Evolutionary conservation across 1,140 invertebrate genomes (phyloP).

Genomic region (Micrasema longulum): DNA sequence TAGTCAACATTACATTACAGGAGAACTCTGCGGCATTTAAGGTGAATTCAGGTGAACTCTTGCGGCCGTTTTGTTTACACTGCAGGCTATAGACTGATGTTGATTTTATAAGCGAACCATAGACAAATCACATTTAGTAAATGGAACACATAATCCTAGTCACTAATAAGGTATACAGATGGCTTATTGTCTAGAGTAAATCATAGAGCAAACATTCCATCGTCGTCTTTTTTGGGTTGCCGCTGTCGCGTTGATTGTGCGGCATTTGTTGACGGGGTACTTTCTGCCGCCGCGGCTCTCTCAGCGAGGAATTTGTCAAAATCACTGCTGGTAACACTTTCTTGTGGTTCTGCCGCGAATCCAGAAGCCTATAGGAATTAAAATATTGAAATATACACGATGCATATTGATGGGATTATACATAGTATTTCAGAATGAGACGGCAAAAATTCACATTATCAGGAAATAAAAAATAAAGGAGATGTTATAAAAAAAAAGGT

Average conservation of each 20-base stretch:
- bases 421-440: no score
- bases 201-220: slow-evolving; percentile 66
- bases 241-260: slow-evolving; percentile 57
- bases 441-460: no score
- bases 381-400: background rate
- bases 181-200: slow-evolving; percentile 18
- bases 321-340: slow-evolving; percentile 87
- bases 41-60: no score
- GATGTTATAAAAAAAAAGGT: no score
- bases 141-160: slow-evolving; percentile 27
- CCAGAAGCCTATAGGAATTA: slow-evolving; percentile 48
- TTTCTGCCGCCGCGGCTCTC: slow-evolving; percentile 85
- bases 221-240: slow-evolving; percentile 63
- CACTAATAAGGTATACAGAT: slow-evolving; percentile 18
- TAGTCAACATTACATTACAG: no score
- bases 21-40: no score
- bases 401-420: no score
- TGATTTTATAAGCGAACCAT: slow-evolving; percentile 3
- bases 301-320: slow-evolving; percentile 94
- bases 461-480: no score
- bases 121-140: slow-evolving; percentile 30
- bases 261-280: slow-evolving; percentile 52
- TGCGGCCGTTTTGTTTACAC: no score
- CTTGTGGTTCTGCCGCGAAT: slow-evolving; percentile 63
- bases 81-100: no score